A percentile compares a stretch with the other conserved stretches of the same genome.
phyloP scores from a whole-genome alignment of 2,113 vertebrate genomes.

The Eupsittula cactorum region DNA sequence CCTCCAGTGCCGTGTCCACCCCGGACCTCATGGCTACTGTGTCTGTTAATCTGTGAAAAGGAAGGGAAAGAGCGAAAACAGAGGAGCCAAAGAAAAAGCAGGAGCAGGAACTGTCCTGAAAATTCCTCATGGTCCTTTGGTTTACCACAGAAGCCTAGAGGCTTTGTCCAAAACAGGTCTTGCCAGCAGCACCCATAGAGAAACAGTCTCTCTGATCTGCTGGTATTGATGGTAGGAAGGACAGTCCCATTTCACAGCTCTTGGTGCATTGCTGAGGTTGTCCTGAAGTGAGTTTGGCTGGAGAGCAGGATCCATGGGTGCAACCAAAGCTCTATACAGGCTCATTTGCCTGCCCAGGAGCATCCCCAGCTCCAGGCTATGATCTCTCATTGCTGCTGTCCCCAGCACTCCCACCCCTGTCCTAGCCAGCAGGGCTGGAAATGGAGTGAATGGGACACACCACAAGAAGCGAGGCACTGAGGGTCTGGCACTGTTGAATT shows the following conservation, averaged over 20 bases:
- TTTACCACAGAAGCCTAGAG: not conserved
- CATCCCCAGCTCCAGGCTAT: not conserved
- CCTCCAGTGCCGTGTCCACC: not conserved
- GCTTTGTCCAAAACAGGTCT: not conserved
- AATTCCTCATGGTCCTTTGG: not conserved
- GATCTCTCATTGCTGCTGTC: accelerated
- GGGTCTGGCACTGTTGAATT: not conserved
- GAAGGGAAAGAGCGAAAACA: not conserved
- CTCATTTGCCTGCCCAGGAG: accelerated
- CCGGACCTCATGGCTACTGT: accelerated
- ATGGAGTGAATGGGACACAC: accelerated
- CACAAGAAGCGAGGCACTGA: accelerated
- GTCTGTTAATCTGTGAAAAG: not conserved
- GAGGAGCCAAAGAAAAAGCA: not conserved
- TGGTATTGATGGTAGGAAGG: not conserved
- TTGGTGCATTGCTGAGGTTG: accelerated
- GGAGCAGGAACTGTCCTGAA: not conserved
- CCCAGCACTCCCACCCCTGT: too few species aligned
- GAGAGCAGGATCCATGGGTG: not conserved
- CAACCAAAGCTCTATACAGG: accelerated
- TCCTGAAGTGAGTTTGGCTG: not conserved
- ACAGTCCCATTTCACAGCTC: not conserved
- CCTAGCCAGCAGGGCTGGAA: not conserved
- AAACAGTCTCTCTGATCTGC: not conserved
- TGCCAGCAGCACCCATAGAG: accelerated